Conservation (phyloP, 2,113 vertebrate genomes). For the Campylomormyrus tamandua region DNA sequence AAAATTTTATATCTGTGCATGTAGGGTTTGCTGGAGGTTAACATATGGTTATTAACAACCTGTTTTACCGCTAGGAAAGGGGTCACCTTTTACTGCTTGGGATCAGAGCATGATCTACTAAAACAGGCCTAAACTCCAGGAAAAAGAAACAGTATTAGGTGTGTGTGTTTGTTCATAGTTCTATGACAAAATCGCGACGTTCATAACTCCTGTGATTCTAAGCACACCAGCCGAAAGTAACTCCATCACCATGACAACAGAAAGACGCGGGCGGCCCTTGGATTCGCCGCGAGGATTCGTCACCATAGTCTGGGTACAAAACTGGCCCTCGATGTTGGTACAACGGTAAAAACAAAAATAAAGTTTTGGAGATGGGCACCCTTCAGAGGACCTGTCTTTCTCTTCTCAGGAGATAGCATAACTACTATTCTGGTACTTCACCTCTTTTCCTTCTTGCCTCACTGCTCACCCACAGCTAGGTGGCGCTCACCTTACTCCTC, state of each 20-base stretch:
- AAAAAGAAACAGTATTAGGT: background rate
- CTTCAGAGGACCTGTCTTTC: background rate
- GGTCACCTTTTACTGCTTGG: background rate
- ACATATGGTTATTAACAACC: background rate
- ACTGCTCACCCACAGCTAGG: constrained; percentile 7
- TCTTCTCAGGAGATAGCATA: background rate
- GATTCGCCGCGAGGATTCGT: background rate
- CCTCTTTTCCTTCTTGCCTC: background rate
- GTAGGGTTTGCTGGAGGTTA: background rate
- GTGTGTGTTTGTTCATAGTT: background rate
- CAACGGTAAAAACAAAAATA: background rate
- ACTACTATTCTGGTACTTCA: constrained; percentile 10
- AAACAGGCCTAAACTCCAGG: background rate
- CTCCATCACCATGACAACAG: constrained; percentile 3
- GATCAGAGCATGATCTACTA: background rate
- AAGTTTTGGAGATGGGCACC: background rate
- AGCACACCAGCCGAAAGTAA: background rate
- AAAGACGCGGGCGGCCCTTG: background rate
- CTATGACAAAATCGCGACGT: background rate
- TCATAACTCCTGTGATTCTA: background rate
- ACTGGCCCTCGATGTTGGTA: background rate
- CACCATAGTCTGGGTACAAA: background rate
- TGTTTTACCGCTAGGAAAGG: background rate
- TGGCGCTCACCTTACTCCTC: constrained; percentile 3
- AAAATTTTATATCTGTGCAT: background rate